phyloP scores from a whole-genome alignment of 2,113 vertebrate species.

The Gopherus evgoodei region DNA sequence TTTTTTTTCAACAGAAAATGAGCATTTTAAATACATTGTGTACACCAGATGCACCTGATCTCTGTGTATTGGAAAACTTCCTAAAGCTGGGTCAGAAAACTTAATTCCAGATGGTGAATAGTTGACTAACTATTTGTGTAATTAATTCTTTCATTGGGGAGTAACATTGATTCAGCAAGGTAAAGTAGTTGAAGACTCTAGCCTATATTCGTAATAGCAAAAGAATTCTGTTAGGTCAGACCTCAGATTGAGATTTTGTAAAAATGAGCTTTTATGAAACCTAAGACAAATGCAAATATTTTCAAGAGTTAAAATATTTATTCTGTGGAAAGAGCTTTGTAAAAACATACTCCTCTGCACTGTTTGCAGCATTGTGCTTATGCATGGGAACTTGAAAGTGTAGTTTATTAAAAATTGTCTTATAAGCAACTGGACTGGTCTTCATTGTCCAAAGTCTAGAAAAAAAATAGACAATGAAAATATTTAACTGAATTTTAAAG shows the following conservation, averaged over 20 bases:
- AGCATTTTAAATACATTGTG: not conserved
- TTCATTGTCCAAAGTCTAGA: not conserved
- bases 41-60: not conserved
- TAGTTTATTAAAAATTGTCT: not conserved
- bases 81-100: not conserved
- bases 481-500: not conserved
- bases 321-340: not conserved
- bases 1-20: not conserved
- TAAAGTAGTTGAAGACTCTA: not conserved
- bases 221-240: not conserved
- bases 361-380: not conserved
- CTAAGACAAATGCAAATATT: not conserved
- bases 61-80: not conserved
- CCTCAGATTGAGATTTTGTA: not conserved
- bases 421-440: not conserved
- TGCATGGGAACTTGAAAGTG: not conserved
- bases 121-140: not conserved
- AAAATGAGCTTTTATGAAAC: not conserved
- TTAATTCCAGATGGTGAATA: not conserved
- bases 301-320: not conserved
- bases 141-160: not conserved
- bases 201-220: not conserved
- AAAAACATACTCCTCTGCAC: not conserved
- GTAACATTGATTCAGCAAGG: not conserved
- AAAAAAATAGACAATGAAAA: not conserved